A percentile compares a stretch with the other conserved stretches of the same genome.
Evolutionary conservation across 2,797 vertebrate species (phyloP).

Genomic region (Catamblyrhynchus diadema): DNA sequence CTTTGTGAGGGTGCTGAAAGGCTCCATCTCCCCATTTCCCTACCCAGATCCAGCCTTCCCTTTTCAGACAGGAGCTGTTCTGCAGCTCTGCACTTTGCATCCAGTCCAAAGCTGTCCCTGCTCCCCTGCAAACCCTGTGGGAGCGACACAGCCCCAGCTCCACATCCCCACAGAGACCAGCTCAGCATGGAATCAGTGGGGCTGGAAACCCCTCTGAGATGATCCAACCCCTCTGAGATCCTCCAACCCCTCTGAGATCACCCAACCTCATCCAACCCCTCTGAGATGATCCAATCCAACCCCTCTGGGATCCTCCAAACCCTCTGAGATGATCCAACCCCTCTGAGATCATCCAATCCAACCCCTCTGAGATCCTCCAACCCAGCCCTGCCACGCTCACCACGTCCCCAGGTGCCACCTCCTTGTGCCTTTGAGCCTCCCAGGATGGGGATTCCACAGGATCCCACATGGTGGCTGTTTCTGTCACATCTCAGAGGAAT

Average conservation of each 20-base stretch:
- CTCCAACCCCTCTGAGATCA: no score
- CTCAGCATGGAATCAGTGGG: not conserved
- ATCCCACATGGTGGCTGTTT: not conserved
- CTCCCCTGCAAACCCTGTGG: fast-evolving
- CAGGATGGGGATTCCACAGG: not conserved
- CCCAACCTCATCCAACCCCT: no score
- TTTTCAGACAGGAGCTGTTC: not conserved
- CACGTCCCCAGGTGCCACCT: not conserved
- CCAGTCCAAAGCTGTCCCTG: not conserved
- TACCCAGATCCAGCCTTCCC: not conserved
- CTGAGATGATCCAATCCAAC: no score
- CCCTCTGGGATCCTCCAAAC: no score
- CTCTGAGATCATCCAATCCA: not conserved
- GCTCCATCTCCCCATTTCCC: not conserved
- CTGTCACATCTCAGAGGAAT: not conserved
- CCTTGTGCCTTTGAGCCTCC: fast-evolving
- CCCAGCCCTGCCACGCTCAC: not conserved
- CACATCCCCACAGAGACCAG: not conserved
- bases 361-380: not conserved
- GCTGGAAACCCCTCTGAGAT: not conserved
- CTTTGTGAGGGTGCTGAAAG: not conserved
- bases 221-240: not conserved
- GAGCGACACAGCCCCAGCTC: fast-evolving
- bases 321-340: not conserved
- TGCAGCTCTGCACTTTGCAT: not conserved